Evolutionary conservation across 2,797 vertebrate species (phyloP).

Genomic region (Coregonus suidteri): DNA sequence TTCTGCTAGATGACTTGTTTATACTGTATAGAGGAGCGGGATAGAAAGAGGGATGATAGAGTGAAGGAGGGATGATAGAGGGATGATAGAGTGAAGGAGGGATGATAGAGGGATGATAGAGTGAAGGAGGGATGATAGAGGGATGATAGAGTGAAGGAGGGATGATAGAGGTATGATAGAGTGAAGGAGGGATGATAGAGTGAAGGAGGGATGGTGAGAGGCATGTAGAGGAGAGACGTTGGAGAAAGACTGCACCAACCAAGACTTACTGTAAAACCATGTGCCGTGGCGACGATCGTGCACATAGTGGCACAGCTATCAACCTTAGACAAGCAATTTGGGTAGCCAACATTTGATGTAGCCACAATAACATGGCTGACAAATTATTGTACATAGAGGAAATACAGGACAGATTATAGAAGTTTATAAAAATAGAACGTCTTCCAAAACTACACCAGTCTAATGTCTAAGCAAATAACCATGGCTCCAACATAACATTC

Average conservation of each 20-base stretch:
- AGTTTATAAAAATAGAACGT: not conserved
- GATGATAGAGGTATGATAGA: conserved; percentile 5
- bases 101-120: too few species aligned
- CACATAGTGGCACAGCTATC: not conserved
- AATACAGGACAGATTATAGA: not conserved
- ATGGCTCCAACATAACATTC: conserved; percentile 11
- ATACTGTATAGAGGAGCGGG: conserved; percentile 48
- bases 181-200: not conserved
- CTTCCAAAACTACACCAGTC: conserved; percentile 1
- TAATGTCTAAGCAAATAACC: conserved; percentile 8
- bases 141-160: not conserved
- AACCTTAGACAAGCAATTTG: too few species aligned
- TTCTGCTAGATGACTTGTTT: conserved; percentile 60
- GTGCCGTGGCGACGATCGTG: conserved; percentile 45
- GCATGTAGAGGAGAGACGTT: not conserved
- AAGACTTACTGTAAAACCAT: conserved; percentile 26
- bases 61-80: not conserved
- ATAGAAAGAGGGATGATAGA: conserved; percentile 1
- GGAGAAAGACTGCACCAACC: conserved; percentile 36
- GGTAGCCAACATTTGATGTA: too few species aligned
- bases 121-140: too few species aligned
- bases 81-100: too few species aligned
- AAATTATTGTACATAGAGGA: not conserved
- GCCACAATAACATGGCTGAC: not conserved
- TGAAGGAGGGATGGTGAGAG: not conserved